Evolutionary conservation across 1,140 invertebrate genomes (phyloP).

Genomic region (Drosophila saltans): DNA sequence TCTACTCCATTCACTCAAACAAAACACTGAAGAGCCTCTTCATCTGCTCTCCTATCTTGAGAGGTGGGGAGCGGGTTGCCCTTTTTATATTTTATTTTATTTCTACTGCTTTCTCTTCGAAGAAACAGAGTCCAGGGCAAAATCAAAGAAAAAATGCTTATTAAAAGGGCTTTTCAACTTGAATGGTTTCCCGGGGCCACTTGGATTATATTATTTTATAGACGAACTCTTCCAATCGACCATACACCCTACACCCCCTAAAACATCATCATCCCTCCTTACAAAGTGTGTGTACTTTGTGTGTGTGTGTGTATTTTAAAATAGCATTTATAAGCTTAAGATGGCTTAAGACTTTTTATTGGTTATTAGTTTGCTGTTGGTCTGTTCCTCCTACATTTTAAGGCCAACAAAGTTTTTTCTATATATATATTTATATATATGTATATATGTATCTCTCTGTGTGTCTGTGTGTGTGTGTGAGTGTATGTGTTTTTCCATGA

Average conservation of each 20-base stretch:
- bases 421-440: not conserved
- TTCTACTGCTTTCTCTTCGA: not conserved
- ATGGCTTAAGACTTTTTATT: slow-evolving; percentile 77
- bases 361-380: slow-evolving; percentile 70
- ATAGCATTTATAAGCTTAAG: slow-evolving; percentile 76
- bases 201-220: slow-evolving; percentile 27
- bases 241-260: not conserved
- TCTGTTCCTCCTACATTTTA: slow-evolving; percentile 29
- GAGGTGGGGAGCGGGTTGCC: no score
- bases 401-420: slow-evolving; percentile 17
- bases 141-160: slow-evolving; percentile 58
- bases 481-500: slow-evolving; percentile 15
- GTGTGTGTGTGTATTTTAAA: slow-evolving; percentile 67
- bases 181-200: slow-evolving; percentile 65
- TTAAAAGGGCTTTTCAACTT: slow-evolving; percentile 79
- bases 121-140: slow-evolving; percentile 40
- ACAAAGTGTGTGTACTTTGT: not conserved
- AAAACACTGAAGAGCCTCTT: slow-evolving; percentile 61
- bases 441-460: not conserved
- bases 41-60: slow-evolving; percentile 18
- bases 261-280: not conserved
- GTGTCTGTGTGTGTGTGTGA: not conserved
- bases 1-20: slow-evolving; percentile 71
- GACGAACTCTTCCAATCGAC: not conserved
- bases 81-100: not conserved